Conservation (phyloP, 2,797 vertebrate species). For the Pelochelys cantorii region DNA sequence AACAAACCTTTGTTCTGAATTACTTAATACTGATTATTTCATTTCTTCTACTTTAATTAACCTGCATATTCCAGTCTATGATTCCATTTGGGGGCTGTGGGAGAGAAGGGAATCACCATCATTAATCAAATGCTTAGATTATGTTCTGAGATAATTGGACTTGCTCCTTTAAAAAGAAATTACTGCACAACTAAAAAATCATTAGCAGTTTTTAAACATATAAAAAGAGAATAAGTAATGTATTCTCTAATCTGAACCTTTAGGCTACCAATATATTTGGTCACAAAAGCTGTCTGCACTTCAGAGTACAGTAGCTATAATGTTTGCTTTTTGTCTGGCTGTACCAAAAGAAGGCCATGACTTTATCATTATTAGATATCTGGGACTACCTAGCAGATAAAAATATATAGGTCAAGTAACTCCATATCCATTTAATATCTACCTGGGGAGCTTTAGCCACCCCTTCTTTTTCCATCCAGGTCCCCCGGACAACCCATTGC, state of each 20-base stretch:
- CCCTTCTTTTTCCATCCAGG: not conserved
- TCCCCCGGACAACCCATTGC: not conserved
- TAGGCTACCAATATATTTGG: slow-evolving; percentile 1
- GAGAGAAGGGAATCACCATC: not conserved
- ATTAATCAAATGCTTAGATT: slow-evolving; percentile 43
- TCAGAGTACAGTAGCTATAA: not conserved
- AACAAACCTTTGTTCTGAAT: slow-evolving; percentile 14
- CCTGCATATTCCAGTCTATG: slow-evolving; percentile 1
- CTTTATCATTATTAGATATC: not conserved
- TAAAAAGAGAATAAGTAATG: slow-evolving; percentile 21
- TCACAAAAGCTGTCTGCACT: slow-evolving; percentile 15
- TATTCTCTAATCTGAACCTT: slow-evolving; percentile 26
- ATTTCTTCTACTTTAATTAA: slow-evolving; percentile 45
- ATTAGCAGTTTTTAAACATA: not conserved
- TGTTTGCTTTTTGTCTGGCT: not conserved
- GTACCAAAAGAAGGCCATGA: not conserved
- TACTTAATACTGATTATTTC: slow-evolving; percentile 1
- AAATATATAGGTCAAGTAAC: not conserved
- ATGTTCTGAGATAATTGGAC: not conserved
- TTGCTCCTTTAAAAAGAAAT: slow-evolving; percentile 34
- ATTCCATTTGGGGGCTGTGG: slow-evolving; percentile 12
- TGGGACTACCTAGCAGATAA: not conserved
- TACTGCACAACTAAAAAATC: not conserved
- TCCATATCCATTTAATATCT: not conserved
- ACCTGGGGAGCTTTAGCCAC: not conserved